A percentile compares a stretch with the other conserved stretches of the same genome.
phyloP scores from a whole-genome alignment of 2,113 vertebrate genomes.

The Rhinolophus ferrumequinum region DNA sequence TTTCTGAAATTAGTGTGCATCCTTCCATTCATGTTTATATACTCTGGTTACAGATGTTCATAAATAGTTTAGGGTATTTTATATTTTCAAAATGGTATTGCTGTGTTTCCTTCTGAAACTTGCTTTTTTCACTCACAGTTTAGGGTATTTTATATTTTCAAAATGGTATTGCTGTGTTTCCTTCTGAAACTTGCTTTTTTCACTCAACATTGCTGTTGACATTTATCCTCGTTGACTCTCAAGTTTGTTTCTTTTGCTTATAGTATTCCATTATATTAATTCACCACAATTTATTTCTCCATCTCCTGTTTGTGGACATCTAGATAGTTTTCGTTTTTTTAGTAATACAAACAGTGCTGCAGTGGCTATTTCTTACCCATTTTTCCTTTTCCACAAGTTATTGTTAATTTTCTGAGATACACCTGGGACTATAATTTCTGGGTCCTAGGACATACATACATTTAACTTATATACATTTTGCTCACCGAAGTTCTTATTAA shows the following conservation, averaged over 20 bases:
- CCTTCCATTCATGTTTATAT: background rate
- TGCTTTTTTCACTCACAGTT: background rate
- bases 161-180: background rate
- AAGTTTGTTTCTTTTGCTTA: background rate
- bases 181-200: background rate
- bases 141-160: background rate
- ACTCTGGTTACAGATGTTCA: background rate
- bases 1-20: background rate
- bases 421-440: background rate
- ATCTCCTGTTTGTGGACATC: background rate
- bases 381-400: background rate
- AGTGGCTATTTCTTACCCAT: background rate
- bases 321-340: background rate
- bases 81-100: background rate
- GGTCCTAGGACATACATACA: background rate
- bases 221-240: background rate
- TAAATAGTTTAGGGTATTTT: background rate
- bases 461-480: conserved; percentile 18
- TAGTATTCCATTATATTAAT: background rate
- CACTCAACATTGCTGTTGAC: background rate
- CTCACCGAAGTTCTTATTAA: background rate
- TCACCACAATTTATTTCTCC: background rate
- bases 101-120: background rate
- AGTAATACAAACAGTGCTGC: background rate
- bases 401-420: background rate